Conservation (phyloP, 2,113 vertebrate species). For the Euleptes europaea region DNA sequence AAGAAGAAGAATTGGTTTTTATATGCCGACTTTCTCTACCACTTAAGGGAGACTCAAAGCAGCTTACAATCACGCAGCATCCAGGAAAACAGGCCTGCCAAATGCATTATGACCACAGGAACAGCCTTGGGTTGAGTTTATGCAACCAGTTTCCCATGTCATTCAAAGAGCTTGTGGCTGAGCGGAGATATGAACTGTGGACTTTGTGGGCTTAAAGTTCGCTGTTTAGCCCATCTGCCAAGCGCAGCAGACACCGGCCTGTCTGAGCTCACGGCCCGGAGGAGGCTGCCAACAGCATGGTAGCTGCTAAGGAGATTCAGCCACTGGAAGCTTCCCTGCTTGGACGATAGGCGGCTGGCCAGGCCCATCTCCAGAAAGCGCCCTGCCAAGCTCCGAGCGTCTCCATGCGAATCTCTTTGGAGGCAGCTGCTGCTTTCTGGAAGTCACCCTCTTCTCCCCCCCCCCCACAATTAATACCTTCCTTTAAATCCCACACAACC, state of each 20-base stretch:
- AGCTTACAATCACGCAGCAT: too few species aligned
- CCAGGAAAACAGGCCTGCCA: neutral
- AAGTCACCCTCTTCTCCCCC: constrained; percentile 44
- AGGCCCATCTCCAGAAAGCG: constrained; percentile 24
- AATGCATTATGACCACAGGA: neutral
- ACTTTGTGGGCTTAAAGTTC: neutral
- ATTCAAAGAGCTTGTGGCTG: too few species aligned
- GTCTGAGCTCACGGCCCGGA: neutral
- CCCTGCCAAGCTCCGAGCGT: constrained; percentile 50
- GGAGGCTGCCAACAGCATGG: neutral
- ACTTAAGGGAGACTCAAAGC: too few species aligned
- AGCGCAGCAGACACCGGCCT: neutral
- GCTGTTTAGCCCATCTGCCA: neutral
- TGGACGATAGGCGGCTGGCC: constrained; percentile 6
- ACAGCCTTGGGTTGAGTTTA: neutral
- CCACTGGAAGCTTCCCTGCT: neutral
- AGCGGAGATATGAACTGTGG: too few species aligned
- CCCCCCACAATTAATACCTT: constrained; percentile 42
- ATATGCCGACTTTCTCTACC: too few species aligned
- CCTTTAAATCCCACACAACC: constrained; percentile 34
- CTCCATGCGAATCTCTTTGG: constrained; percentile 37
- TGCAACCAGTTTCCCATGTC: neutral
- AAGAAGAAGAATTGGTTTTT: too few species aligned
- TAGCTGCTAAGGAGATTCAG: neutral
- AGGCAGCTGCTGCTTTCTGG: constrained; percentile 27